Evolutionary conservation across 2,888 invertebrate species (phyloP), one percentile per base, ranked within the genome.

Genomic region (Drosophila seclusa): DNA sequence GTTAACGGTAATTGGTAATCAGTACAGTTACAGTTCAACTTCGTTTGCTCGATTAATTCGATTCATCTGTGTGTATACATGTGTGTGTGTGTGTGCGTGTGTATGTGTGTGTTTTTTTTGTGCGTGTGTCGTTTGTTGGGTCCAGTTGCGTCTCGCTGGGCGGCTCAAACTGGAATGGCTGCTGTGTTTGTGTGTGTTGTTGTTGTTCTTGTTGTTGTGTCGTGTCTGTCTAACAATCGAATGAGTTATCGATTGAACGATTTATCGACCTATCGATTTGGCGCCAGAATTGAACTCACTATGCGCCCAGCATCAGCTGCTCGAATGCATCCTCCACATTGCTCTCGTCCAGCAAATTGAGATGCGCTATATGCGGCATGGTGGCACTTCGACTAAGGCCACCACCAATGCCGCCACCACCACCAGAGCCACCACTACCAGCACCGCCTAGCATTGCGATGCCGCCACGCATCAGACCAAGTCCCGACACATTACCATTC

Each of bases 301-400:
- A 92, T 40, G 92, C 92, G 76, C 92, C 94, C 94, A 94, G 94
- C 94, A 97, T 97, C 88, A 98, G 95, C 93, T 96, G 96, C 92
- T 98, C 97, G 94, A 98, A 98, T 83, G 97, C 97, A 94, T 96
- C 96, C 92, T 98, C 98, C 73, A 97, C 96, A 94, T 97, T 97
- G 93, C 94, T 95, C 93, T 96, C 97, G 93, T 96, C 97, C 91
- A 96, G 94, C 92, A 95, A 92, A 92, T 95, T 95, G 62, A 96
- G 94, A 89, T 94, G 94, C n/a, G 94, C 94, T 78, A 96, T 95
- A 77, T 96, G 95, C 10, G 96, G 96, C 95, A 97, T 95, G 42
- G 97, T 97, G 90, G 95, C 95, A 92, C 96, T 97, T 87, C 96
- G 95, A 72, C 95, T 94, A 85, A 97, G 93, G 64, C 95, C 94